Evolutionary conservation across 92 coral and sea anemone species (phyloP).

Genomic region (Parazoanthus atlanticus): DNA sequence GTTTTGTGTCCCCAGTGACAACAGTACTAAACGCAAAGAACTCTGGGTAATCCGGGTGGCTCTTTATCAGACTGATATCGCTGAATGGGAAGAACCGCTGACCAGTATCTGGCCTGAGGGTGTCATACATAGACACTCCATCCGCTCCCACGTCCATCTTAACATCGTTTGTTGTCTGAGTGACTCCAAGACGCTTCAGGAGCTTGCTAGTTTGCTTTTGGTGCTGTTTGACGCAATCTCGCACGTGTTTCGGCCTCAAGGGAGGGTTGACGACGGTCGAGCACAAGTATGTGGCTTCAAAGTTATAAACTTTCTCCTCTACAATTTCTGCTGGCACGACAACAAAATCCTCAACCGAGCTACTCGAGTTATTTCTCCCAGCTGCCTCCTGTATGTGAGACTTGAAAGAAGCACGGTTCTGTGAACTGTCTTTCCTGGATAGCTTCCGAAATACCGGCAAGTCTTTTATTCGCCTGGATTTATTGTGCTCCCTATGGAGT

Average conservation of each 20-base stretch:
- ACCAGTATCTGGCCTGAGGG: conserved; percentile 48
- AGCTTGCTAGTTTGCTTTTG: conserved; percentile 77
- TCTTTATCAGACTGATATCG: conserved; percentile 67
- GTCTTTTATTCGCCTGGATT: conserved; percentile 22
- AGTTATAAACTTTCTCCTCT: conserved; percentile 72
- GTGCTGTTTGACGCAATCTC: conserved; percentile 89
- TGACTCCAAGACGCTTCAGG: conserved; percentile 66
- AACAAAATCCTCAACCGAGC: conserved; percentile 46
- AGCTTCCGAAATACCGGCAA: conserved; percentile 20
- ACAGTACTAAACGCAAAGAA: conserved; percentile 94
- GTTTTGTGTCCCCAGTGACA: conserved; percentile 97
- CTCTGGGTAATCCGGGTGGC: conserved; percentile 86
- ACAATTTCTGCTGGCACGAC: conserved; percentile 61
- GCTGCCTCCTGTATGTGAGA: not conserved
- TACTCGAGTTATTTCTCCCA: conserved; percentile 24
- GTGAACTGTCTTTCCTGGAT: conserved; percentile 15
- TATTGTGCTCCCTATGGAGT: conserved; percentile 7
- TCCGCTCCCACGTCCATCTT: conserved; percentile 64
- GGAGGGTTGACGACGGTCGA: conserved; percentile 96
- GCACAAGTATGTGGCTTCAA: conserved; percentile 77
- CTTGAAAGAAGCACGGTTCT: conserved; percentile 22
- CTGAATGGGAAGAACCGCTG: conserved; percentile 83
- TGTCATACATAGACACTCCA: conserved; percentile 86
- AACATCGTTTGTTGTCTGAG: conserved; percentile 68
- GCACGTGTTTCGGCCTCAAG: conserved; percentile 86